Conservation (phyloP, 2,888 invertebrate genomes). For the Dicranocentrus wangi region DNA sequence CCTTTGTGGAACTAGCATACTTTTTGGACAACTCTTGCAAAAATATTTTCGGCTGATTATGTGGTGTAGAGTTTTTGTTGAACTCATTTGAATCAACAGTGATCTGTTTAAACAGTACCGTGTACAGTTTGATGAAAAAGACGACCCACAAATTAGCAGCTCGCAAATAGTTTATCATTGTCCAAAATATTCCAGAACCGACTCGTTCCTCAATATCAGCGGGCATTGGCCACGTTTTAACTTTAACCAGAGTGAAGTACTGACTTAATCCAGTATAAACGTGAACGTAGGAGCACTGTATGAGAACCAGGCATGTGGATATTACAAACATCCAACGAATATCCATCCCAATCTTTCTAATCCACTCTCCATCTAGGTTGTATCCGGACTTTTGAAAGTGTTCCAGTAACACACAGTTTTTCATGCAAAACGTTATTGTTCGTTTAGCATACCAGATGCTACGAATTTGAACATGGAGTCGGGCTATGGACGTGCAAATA, state of each 20-base stretch:
- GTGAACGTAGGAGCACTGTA: conserved; percentile 21
- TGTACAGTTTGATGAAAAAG: conserved; percentile 38
- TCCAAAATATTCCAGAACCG: conserved; percentile 39
- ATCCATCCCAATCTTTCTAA: neutral
- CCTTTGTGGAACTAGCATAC: neutral
- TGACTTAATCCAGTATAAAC: neutral
- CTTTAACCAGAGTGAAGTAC: neutral
- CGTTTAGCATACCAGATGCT: conserved; percentile 6
- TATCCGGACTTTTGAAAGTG: conserved; percentile 41
- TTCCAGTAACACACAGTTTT: conserved; percentile 25
- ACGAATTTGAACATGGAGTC: conserved; percentile 25
- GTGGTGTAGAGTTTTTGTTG: neutral
- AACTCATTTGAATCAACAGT: neutral
- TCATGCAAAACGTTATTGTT: conserved; percentile 6
- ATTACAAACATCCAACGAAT: conserved; percentile 5
- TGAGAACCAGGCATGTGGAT: neutral
- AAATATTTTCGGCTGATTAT: conserved; percentile 23
- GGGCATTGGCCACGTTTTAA: neutral
- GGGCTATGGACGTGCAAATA: neutral
- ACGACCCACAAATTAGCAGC: conserved; percentile 22
- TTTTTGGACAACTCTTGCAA: neutral
- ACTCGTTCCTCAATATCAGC: conserved; percentile 32
- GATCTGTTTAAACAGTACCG: conserved; percentile 21
- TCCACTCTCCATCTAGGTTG: conserved; percentile 3
- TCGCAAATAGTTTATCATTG: conserved; percentile 12